A percentile compares a stretch with the other conserved stretches of the same genome.
phyloP scores from a whole-genome alignment of 2,888 invertebrate species.

The Desoria tigrina region DNA sequence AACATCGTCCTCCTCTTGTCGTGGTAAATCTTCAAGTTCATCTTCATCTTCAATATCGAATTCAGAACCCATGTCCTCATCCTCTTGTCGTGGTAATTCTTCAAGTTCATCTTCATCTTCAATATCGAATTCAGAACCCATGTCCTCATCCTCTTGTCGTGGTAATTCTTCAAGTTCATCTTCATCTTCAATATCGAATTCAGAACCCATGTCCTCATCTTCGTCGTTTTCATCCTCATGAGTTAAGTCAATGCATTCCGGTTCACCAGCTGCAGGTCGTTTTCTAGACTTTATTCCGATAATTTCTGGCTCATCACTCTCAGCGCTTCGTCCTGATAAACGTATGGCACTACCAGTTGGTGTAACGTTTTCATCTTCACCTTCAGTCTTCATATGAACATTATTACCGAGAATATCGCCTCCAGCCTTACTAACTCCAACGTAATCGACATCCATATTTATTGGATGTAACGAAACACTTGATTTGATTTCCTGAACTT shows the following conservation, averaged over 20 bases:
- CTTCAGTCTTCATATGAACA: not conserved
- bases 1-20: too few species aligned
- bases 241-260: slow-evolving; percentile 34
- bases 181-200: slow-evolving; percentile 22
- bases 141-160: too few species aligned
- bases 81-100: too few species aligned
- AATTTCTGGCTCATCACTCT: not conserved
- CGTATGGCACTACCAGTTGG: not conserved
- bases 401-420: not conserved
- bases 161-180: slow-evolving; percentile 13
- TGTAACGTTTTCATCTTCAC: slow-evolving; percentile 2
- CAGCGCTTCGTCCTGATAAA: not conserved
- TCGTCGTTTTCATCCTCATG: slow-evolving; percentile 30
- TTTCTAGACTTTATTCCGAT: not conserved
- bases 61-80: too few species aligned
- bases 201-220: slow-evolving; percentile 8
- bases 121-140: too few species aligned
- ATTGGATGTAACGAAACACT: too few species aligned
- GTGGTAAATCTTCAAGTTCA: too few species aligned
- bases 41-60: too few species aligned
- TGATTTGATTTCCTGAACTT: not conserved
- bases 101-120: too few species aligned
- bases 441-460: not conserved
- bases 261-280: slow-evolving; percentile 2
- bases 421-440: not conserved